These are phyloP conservation scores for Zalophus californianus DNA, from an alignment of 2,797 vertebrate genomes.

Conservation along the genomic window DNA sequence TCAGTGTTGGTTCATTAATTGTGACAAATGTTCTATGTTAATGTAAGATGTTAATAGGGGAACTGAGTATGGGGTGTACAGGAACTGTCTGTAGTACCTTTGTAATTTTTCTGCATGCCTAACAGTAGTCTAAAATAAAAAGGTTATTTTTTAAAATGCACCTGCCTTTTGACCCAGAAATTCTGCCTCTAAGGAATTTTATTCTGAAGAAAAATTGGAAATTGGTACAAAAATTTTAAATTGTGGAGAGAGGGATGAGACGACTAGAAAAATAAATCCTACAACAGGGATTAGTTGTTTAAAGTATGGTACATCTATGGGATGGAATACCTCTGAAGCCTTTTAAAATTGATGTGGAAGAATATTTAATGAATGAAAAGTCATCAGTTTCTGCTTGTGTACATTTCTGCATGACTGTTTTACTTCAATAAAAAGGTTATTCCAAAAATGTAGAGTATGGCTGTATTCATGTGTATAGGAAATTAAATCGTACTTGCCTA, in stretches of 20 bases:
- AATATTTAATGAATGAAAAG: conserved; percentile 54
- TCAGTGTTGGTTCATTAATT: neutral
- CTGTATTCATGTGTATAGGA: neutral
- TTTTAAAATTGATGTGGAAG: conserved; percentile 33
- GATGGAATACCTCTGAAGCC: neutral
- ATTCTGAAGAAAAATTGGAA: conserved; percentile 61
- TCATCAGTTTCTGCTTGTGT: neutral
- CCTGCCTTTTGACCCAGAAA: conserved; percentile 37
- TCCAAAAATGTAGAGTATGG: neutral
- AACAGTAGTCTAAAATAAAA: conserved; percentile 54
- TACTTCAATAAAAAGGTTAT: conserved; percentile 37
- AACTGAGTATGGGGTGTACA: neutral
- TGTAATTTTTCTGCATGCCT: conserved; percentile 48
- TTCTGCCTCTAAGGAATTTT: conserved; percentile 45
- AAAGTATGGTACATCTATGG: neutral
- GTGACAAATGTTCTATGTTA: conserved; percentile 20
- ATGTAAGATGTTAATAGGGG: neutral
- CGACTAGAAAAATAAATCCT: neutral
- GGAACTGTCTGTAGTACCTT: neutral
- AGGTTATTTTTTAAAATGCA: neutral
- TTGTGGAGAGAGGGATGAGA: neutral
- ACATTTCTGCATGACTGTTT: conserved; percentile 21
- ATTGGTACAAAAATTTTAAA: conserved; percentile 23
- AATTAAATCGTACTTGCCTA: conserved; percentile 16
- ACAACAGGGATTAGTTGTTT: neutral